Conservation (phyloP, 2,797 vertebrate genomes). For the Malacoraja senta region DNA sequence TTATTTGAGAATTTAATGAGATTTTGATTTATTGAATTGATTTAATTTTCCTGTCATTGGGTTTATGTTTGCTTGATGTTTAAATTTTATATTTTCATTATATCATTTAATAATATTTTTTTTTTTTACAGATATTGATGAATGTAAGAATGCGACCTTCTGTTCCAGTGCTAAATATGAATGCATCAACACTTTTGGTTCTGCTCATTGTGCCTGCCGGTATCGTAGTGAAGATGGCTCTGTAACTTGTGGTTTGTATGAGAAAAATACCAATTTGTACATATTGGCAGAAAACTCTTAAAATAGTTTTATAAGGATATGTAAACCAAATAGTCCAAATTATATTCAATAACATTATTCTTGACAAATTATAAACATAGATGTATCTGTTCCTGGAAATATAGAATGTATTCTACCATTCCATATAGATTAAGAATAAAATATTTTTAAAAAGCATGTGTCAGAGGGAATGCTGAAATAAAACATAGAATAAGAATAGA, state of each 20-base stretch:
- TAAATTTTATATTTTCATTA: not conserved
- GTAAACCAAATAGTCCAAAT: not conserved
- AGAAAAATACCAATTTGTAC: not conserved
- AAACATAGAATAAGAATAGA: not conserved
- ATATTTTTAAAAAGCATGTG: not conserved
- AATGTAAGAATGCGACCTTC: constrained; percentile 56
- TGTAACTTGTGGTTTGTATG: constrained; percentile 61
- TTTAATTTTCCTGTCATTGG: not conserved
- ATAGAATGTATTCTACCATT: not conserved
- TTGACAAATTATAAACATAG: not conserved
- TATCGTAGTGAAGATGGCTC: constrained; percentile 53
- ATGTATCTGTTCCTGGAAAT: not conserved
- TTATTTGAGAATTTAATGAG: not conserved
- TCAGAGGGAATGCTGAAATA: not conserved
- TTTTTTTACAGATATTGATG: constrained; percentile 59
- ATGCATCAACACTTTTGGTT: constrained; percentile 63
- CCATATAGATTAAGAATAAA: not conserved
- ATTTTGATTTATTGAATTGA: not conserved
- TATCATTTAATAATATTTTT: not conserved
- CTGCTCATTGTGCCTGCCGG: constrained; percentile 60
- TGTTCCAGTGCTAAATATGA: constrained; percentile 70
- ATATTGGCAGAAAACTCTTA: not conserved
- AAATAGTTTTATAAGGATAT: not conserved
- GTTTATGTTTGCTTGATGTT: not conserved
- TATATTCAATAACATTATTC: not conserved